Evolutionary conservation across 1,140 invertebrate species (phyloP).

Genomic region (Ceratina australensis): DNA sequence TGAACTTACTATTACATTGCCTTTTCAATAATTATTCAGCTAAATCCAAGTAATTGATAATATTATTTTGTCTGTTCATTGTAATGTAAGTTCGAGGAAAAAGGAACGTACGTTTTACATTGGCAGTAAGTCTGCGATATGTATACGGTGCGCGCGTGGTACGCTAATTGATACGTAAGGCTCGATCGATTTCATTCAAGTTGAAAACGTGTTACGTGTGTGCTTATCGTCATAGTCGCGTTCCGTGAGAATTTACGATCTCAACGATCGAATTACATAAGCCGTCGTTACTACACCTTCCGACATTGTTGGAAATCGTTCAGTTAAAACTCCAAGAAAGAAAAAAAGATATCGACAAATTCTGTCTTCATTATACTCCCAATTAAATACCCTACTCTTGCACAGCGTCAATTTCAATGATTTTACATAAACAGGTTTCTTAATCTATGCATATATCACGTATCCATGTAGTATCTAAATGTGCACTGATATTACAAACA

Average conservation of each 20-base stretch:
- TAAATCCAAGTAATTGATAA: too few species aligned
- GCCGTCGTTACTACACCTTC: neutral
- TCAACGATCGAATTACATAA: constrained; percentile 5
- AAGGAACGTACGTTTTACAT: neutral
- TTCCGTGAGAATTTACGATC: constrained; percentile 14
- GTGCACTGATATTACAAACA: too few species aligned
- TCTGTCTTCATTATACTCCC: neutral
- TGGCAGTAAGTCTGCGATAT: too few species aligned
- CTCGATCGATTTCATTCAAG: neutral
- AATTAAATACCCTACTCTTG: neutral
- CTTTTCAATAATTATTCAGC: too few species aligned
- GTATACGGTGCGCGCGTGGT: too few species aligned
- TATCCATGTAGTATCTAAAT: too few species aligned
- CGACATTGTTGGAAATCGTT: constrained; percentile 2
- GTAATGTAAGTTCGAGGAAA: neutral
- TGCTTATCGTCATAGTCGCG: neutral
- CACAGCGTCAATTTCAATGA: too few species aligned
- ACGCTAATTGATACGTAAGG: neutral
- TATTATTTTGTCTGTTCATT: too few species aligned
- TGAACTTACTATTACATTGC: too few species aligned
- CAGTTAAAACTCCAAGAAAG: neutral
- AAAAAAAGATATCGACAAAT: neutral
- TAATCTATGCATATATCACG: too few species aligned
- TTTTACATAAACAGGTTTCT: neutral
- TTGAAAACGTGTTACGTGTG: neutral